Percentiles rank a stretch among this genome's conserved stretches.
Evolutionary conservation across 2,797 vertebrate genomes (phyloP).

Genomic region (Diglossa cyanea): DNA sequence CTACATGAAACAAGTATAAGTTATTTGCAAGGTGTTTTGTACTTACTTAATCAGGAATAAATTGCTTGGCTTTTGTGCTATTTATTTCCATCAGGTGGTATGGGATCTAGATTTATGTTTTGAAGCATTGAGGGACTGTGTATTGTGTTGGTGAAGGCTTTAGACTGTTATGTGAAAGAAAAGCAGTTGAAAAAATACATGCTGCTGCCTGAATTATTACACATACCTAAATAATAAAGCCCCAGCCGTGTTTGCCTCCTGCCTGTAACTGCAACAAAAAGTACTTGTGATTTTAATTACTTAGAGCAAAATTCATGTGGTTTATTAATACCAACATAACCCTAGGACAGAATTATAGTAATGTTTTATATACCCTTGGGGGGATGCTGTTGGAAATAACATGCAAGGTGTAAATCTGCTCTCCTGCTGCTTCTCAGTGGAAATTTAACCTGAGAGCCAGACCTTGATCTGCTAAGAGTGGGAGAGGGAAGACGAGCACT

Average conservation of each 20-base stretch:
- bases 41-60: conserved; percentile 2
- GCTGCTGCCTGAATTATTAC: conserved; percentile 9
- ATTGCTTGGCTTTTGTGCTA: not conserved
- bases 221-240: not conserved
- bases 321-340: conserved; percentile 44
- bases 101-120: not conserved
- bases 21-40: conserved; percentile 18
- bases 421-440: not conserved
- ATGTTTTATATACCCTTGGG: not conserved
- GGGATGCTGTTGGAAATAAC: not conserved
- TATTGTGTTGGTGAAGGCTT: not conserved
- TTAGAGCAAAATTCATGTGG: conserved; percentile 29
- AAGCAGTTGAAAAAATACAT: not conserved
- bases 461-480: not conserved
- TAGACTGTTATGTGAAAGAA: not conserved
- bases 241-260: not conserved
- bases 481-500: not conserved
- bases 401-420: not conserved
- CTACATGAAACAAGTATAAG: not conserved
- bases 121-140: not conserved
- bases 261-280: not conserved
- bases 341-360: conserved; percentile 21
- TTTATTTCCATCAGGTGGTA: not conserved
- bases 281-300: conserved; percentile 43
- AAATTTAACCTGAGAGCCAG: not conserved